Evolutionary conservation across 2,888 invertebrate species (phyloP).

Genomic region (Maniola hyperantus): DNA sequence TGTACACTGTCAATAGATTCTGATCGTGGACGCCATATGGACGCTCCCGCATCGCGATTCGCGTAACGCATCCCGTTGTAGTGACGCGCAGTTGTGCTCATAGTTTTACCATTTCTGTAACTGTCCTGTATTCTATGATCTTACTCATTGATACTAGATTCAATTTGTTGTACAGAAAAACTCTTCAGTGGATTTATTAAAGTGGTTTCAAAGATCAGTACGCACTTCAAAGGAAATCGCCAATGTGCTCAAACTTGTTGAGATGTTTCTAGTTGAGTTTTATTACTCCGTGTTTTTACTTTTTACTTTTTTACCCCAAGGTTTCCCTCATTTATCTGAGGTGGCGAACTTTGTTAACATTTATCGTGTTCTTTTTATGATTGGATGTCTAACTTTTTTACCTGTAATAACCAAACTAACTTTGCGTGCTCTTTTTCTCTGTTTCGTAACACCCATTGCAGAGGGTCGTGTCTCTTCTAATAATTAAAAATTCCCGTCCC

Average conservation of each 20-base stretch:
- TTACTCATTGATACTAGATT: neutral
- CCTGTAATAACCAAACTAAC: neutral
- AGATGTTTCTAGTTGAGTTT: neutral
- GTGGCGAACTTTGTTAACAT: neutral
- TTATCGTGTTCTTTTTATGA: neutral
- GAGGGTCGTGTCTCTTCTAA: too few species aligned
- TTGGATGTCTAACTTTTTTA: neutral
- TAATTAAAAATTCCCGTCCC: too few species aligned
- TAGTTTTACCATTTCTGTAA: too few species aligned
- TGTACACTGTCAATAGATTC: too few species aligned
- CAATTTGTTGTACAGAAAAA: neutral
- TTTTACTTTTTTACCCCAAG: neutral
- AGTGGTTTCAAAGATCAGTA: neutral
- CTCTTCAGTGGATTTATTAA: neutral
- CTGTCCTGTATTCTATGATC: too few species aligned
- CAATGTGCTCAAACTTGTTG: neutral
- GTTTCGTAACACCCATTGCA: too few species aligned
- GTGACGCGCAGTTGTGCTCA: too few species aligned
- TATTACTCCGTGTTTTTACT: neutral
- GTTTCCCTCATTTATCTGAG: neutral
- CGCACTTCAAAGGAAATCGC: neutral
- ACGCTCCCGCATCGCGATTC: too few species aligned
- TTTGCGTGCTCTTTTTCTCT: too few species aligned
- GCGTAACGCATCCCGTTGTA: too few species aligned
- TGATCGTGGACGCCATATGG: too few species aligned